Percentiles rank a stretch among this genome's conserved stretches.
phyloP scores from a whole-genome alignment of 2,113 vertebrate species.

The Rhadina sibilatrix region DNA sequence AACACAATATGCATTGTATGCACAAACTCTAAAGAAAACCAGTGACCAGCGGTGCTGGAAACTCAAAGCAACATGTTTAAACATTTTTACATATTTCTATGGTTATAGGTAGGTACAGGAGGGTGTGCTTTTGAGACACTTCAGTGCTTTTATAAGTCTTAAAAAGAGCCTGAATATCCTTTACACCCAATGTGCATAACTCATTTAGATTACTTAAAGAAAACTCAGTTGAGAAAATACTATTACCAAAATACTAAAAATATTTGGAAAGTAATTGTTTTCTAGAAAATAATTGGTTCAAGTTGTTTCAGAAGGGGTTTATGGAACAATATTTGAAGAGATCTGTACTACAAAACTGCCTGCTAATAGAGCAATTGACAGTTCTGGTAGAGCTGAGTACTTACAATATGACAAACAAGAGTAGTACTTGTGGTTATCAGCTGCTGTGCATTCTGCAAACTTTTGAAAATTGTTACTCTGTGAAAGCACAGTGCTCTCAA shows the following conservation, averaged over 20 bases:
- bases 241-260: neutral
- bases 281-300: neutral
- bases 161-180: neutral
- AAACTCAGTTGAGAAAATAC: neutral
- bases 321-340: neutral
- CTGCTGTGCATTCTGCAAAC: neutral
- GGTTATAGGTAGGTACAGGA: neutral
- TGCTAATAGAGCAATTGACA: neutral
- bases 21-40: neutral
- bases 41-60: neutral
- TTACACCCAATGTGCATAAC: neutral
- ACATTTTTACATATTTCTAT: neutral
- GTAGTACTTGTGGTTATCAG: neutral
- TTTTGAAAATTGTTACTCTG: neutral
- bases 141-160: neutral
- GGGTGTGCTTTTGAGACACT: neutral
- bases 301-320: neutral
- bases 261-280: neutral
- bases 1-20: neutral
- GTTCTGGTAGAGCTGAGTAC: neutral
- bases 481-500: neutral
- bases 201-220: neutral
- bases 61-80: neutral
- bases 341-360: neutral
- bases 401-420: neutral